Base-by-base conservation (phyloP, 2,888 invertebrate species). In the Prosopocoilus inquinatus region DNA sequence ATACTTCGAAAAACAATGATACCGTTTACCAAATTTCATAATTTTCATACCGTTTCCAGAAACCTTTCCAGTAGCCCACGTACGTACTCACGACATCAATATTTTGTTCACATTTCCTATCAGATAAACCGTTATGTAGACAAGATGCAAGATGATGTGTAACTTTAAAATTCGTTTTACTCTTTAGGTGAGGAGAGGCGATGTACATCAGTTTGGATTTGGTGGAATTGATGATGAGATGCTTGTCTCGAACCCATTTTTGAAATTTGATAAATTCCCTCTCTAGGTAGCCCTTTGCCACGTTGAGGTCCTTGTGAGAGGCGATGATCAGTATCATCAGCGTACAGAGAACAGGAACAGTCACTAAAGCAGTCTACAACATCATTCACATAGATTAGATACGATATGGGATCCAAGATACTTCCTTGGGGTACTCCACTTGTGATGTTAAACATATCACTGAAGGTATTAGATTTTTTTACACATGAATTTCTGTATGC, bases 351-450 rank as follows among this genome's bases (percentile, higher is more conserved):
- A n/a, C n/a, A n/a, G n/a, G n/a, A n/a, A n/a, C n/a, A n/a, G n/a
- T n/a, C n/a, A n/a, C n/a, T n/a, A n/a, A n/a, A n/a, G n/a, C n/a
- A n/a, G n/a, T n/a, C n/a, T n/a, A n/a, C n/a, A n/a, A n/a, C n/a
- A n/a, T n/a, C n/a, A n/a, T n/a, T n/a, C n/a, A n/a, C n/a, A n/a
- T 36, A 36, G 3, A 36, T 11, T 11, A 46, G 9, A 32, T 46
- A 46, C 20, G 32, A 9, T 9, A 48, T 20, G 16, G 48, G 48
- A 3, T 38, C 48, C 4, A 48, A 16, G 1, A 48, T 47, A 9
- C 32, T 32, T 33, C 47, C 47, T 12, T 47, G 47, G 3, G 47
- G 20, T 11, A 47, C 47, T 12, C 48, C 48, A 15, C 38, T 9
- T 7, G 33, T 11, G 3, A 13, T 15, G n/a, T 12, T 33, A 9